Base-by-base conservation (phyloP, 2,797 vertebrate genomes). In the Cuculus canorus region DNA sequence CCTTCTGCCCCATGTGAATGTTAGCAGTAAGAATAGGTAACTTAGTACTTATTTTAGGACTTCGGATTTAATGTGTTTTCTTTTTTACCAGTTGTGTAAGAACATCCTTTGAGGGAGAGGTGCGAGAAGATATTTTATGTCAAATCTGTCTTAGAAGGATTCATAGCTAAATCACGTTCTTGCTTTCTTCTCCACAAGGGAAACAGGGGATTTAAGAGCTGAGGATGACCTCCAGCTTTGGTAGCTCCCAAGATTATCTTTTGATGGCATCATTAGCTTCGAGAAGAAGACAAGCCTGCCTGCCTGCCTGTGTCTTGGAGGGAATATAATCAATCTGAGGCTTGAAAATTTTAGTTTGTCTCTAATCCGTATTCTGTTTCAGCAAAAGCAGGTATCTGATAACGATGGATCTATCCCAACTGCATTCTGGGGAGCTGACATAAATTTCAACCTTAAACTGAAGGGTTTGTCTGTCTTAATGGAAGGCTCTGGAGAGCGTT, bases 141-240 rank as follows among this genome's bases (percentile, higher is more conserved):
- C 53, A 80, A 32, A 56, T 69, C 77, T 77, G 0, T 88, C 41
- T 54, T 78, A 37, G 0, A 77, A 89, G 21, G 57, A 54, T 90
- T 84, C 43, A 21, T 50, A 87, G 57, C 57, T 54, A 52, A 91
- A 75, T 82, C 33, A 13, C 19, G 4, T 64, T 5, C 28, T 73
- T 69, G 30, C 59, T 56, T 93, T 53, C 50, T 60, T 59, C 11
- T 88, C 50, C 28, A 0, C 2, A 3, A 17, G 45, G 50, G 14
- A 88, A 87, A 43, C 7, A 21, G 61, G 79, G 59, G 66, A 39
- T 82, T 52, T 63, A 61, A 81, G 93, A 92, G 71, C 50, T 71
- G 57, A 81, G 68, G 64, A 82, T 89, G 86, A 88, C 93, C 90
- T 95, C 93, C 71, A 90, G 86, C 64, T 87, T 59, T 59, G 35